These are phyloP conservation scores for Stenopsyche tienmushanensis DNA, from an alignment of 1,140 invertebrate genomes.

Conservation along the genomic window DNA sequence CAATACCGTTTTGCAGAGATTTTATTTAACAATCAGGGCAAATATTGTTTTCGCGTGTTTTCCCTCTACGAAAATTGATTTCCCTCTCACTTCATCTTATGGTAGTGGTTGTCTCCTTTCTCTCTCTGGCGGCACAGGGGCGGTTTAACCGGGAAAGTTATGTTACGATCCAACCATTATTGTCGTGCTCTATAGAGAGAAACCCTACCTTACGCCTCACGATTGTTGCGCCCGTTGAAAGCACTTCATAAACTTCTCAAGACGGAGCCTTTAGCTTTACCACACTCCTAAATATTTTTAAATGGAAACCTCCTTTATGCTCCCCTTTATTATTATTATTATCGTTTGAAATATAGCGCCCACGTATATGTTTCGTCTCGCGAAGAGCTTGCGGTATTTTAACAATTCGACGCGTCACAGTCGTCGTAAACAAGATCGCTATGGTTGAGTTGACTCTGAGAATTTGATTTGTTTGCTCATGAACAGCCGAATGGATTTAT, in stretches of 20 bases:
- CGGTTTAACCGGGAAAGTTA: constrained; percentile 24
- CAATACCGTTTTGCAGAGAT: constrained; percentile 13
- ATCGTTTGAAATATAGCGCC: too few relatives aligned
- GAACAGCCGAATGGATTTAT: too few relatives aligned
- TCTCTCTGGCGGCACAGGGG: constrained; percentile 11
- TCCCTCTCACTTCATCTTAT: constrained; percentile 7
- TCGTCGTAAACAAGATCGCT: too few relatives aligned
- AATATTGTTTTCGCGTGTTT: constrained; percentile 40
- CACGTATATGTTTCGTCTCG: too few relatives aligned
- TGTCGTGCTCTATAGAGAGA: constrained; percentile 32
- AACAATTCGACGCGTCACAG: too few relatives aligned
- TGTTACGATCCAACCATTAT: constrained; percentile 39
- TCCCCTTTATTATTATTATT: too few relatives aligned
- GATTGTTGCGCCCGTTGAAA: constrained; percentile 35
- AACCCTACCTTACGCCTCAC: constrained; percentile 23
- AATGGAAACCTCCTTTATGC: too few relatives aligned
- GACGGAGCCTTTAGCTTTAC: not conserved
- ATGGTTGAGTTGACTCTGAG: too few relatives aligned
- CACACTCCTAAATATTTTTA: too few relatives aligned
- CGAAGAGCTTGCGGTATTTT: too few relatives aligned
- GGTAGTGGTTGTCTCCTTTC: too few relatives aligned
- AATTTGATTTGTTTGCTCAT: too few relatives aligned
- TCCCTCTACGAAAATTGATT: constrained; percentile 28
- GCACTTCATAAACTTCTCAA: constrained; percentile 36
- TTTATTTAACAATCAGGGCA: constrained; percentile 42